phyloP scores from a whole-genome alignment of 2,113 vertebrate species.

The Peucedramus taeniatus region DNA sequence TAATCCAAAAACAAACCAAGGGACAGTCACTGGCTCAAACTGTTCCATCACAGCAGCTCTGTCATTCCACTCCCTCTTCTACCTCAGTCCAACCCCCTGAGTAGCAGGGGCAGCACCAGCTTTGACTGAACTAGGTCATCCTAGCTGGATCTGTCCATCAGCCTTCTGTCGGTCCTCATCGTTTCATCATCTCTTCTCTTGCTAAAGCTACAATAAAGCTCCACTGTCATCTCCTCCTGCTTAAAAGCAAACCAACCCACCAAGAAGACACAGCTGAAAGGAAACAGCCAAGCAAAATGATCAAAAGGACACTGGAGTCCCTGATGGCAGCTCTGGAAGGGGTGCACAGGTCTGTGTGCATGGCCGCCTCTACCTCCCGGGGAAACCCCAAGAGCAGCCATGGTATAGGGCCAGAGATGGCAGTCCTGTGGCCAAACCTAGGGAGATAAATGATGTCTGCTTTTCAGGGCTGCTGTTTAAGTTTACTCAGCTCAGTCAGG shows the following conservation, averaged over 20 bases:
- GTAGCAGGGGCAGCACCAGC: not conserved
- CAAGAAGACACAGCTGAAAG: not conserved
- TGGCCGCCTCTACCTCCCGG: not conserved
- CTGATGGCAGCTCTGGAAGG: not conserved
- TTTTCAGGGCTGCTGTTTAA: not conserved
- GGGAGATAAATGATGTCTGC: not conserved
- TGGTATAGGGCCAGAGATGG: not conserved
- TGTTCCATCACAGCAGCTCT: not conserved
- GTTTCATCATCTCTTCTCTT: not conserved
- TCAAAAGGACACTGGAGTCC: not conserved
- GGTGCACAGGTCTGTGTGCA: fast-evolving
- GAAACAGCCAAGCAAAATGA: not conserved
- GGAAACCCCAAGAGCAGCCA: not conserved
- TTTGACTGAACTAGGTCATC: not conserved
- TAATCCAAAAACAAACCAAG: not conserved
- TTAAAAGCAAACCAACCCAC: not conserved
- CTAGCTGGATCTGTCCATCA: not conserved
- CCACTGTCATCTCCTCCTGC: not conserved
- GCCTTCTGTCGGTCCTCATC: not conserved
- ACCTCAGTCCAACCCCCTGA: not conserved
- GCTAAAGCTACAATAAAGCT: not conserved
- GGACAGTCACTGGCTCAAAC: not conserved
- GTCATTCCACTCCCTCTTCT: not conserved
- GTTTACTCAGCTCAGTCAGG: not conserved
- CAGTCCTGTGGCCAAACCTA: not conserved